Conservation (phyloP, 2,797 vertebrate genomes). For the Falco novaeseelandiae region DNA sequence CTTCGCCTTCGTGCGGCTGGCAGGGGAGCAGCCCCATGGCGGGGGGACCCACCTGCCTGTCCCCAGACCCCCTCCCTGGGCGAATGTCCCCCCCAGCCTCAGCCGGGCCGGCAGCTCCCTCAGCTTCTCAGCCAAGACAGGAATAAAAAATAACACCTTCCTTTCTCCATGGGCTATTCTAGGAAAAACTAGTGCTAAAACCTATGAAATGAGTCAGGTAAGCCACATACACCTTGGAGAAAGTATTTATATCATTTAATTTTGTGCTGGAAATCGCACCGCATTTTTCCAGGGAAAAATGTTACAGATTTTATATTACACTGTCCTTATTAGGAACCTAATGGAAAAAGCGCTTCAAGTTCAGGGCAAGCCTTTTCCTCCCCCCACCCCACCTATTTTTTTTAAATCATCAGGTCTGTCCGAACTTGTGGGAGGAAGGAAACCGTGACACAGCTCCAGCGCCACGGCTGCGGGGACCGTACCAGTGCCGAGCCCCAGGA, state of each 20-base stretch:
- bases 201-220: neutral
- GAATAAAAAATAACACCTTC: accelerated
- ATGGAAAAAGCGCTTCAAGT: neutral
- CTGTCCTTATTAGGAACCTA: neutral
- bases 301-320: neutral
- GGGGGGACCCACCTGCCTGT: neutral
- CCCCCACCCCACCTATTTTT: neutral
- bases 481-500: neutral
- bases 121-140: neutral
- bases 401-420: neutral
- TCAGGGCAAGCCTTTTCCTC: neutral
- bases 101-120: neutral
- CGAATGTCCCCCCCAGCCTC: neutral
- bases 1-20: accelerated
- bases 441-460: neutral
- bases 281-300: neutral
- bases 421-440: neutral
- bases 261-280: neutral
- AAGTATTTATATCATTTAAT: neutral
- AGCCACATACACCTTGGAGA: neutral
- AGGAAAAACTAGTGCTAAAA: neutral
- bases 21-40: neutral
- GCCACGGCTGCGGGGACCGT: neutral
- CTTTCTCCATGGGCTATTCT: neutral
- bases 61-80: neutral